These are phyloP conservation scores for Mesitornis unicolor DNA, from an alignment of 2,113 vertebrate species.

Conservation along the genomic window DNA sequence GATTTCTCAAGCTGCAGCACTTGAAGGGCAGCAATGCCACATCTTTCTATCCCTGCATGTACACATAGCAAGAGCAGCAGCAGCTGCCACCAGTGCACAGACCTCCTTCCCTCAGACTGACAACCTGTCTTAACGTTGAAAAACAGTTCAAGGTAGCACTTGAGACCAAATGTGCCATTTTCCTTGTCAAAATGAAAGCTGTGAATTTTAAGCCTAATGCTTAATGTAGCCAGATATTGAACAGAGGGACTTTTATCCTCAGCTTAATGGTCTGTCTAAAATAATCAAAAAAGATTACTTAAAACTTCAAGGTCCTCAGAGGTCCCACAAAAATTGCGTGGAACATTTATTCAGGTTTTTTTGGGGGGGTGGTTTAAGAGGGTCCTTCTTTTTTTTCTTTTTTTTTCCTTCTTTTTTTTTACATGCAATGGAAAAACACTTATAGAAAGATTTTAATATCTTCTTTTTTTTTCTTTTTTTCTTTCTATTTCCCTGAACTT, in stretches of 20 bases:
- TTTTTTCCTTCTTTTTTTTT: background rate
- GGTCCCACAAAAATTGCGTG: constrained; percentile 70
- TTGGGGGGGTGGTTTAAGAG: background rate
- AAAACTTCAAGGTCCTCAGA: constrained; percentile 72
- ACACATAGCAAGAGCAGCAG: background rate
- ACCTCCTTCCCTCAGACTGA: constrained; percentile 63
- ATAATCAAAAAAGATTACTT: constrained; percentile 80
- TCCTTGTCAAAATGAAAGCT: constrained; percentile 80
- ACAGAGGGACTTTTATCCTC: constrained; percentile 78
- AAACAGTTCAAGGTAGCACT: constrained; percentile 76
- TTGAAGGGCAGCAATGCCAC: background rate
- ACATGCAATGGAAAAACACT: background rate
- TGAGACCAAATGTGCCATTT: constrained; percentile 76
- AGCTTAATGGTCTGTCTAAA: constrained; percentile 79
- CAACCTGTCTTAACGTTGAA: constrained; percentile 71
- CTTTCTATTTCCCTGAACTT: background rate
- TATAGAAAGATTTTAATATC: background rate
- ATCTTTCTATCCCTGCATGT: background rate
- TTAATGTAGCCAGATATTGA: constrained; percentile 81
- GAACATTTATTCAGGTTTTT: background rate
- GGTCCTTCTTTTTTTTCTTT: background rate
- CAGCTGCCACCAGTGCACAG: constrained; percentile 40
- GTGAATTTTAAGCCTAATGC: constrained; percentile 78
- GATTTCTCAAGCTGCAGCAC: background rate
- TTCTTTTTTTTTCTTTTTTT: background rate